Evolutionary conservation across 2,888 invertebrate species (phyloP).

Genomic region (Andrena fulva): DNA sequence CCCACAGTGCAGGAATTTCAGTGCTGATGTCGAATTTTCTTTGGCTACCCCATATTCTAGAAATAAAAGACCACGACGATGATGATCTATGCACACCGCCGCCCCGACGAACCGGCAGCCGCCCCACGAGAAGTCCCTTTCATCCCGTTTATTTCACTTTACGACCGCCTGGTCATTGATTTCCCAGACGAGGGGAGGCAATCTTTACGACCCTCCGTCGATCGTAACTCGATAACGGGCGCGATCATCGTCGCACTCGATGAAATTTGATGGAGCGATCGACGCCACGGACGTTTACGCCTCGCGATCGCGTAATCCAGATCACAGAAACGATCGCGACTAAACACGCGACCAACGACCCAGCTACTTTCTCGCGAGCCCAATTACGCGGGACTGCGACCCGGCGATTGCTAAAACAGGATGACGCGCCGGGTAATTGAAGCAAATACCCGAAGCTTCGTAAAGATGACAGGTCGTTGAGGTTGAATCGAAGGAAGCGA

Average conservation of each 20-base stretch:
- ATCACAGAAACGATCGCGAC: background rate
- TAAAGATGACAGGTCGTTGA: background rate
- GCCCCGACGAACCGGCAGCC: background rate
- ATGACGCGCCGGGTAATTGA: too few species aligned
- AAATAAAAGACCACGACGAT: conserved; percentile 1
- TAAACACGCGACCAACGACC: background rate
- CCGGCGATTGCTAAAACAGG: too few species aligned
- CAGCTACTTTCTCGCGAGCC: background rate
- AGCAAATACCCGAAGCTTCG: too few species aligned
- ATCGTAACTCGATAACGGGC: conserved; percentile 54
- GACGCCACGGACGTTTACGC: background rate
- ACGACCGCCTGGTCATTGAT: conserved; percentile 63
- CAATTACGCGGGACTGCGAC: background rate
- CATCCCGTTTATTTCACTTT: conserved; percentile 56
- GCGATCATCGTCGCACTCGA: conserved; percentile 48
- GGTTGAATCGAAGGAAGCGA: conserved; percentile 11
- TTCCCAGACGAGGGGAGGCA: conserved; percentile 60
- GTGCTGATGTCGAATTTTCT: background rate
- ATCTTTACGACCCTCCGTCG: conserved; percentile 43
- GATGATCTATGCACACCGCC: background rate
- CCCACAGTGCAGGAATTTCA: background rate
- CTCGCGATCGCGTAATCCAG: background rate
- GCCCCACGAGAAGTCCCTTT: conserved; percentile 7
- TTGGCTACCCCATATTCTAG: background rate
- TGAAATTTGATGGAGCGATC: conserved; percentile 47